A percentile compares a stretch with the other conserved stretches of the same genome.
Conservation (phyloP, 2,888 invertebrate species). For the Lysandra bellargus region DNA sequence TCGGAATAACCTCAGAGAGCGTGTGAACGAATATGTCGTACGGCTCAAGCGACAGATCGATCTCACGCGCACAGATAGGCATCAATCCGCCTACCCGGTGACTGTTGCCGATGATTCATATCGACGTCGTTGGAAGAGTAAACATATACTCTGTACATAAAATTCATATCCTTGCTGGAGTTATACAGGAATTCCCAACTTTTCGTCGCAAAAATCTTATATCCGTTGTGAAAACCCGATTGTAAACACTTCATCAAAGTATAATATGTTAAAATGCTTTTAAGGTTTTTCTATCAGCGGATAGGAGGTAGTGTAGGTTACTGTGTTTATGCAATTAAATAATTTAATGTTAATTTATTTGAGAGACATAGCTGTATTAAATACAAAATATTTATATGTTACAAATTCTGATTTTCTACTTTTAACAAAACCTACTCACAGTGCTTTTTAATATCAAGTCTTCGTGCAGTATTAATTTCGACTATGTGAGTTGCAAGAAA, state of each 20-base stretch:
- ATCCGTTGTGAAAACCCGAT: background rate
- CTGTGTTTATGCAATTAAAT: background rate
- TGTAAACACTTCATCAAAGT: background rate
- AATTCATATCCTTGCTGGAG: background rate
- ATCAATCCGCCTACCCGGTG: conserved; percentile 54
- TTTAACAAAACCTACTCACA: background rate
- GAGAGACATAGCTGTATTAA: no score
- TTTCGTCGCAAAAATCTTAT: background rate
- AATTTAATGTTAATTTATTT: background rate
- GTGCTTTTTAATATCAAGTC: background rate
- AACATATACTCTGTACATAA: conserved; percentile 11
- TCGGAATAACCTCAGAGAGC: conserved; percentile 52
- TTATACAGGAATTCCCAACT: background rate
- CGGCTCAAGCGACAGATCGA: conserved; percentile 53
- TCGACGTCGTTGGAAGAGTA: conserved; percentile 31
- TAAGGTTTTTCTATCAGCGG: no score
- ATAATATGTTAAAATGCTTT: conserved; percentile 44
- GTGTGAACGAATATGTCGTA: conserved; percentile 56
- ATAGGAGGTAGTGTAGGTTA: background rate
- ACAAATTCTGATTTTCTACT: background rate
- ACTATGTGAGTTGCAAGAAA: conserved; percentile 48
- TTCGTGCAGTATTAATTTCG: conserved; percentile 47
- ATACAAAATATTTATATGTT: background rate
- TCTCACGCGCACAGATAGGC: conserved; percentile 67
- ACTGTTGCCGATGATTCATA: conserved; percentile 60